Base-by-base conservation (phyloP, 2,888 invertebrate genomes). In the Liodrosophila aerea region DNA sequence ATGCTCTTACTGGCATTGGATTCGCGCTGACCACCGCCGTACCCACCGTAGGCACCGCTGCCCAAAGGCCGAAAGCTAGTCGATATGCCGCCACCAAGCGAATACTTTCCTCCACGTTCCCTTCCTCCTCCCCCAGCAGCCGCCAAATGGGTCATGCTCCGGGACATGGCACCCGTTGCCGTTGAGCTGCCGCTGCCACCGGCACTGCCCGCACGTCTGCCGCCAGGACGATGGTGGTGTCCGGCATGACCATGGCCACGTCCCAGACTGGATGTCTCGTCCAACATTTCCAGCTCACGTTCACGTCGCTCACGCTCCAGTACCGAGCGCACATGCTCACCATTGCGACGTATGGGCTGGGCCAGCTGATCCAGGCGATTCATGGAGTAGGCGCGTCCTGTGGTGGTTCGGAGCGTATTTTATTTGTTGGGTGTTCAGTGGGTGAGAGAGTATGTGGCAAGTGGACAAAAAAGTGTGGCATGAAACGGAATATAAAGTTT, bases 361-460 rank as follows among this genome's bases (percentile, higher is more conserved):
- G 95, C 92, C 90, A 95, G 92, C 90, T 94, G 94, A 93, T 97
- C 97, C 92, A 97, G 93, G 85, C 97, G 94, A 88, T 96, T 95
- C 96, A 97, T 96, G 90, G 96, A 96, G 92, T 95, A 95, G 88
- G 97, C 96, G 93, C 97, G 96, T 93, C 94, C 94, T 94, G 53
- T 45, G 44, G 11, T n/a, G 27, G 13, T 1, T n/a, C 9, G 2
- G 37, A 5, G 15, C 15, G 7, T 7, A 30, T 22, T 12, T 34
- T 39, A 50, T 56, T 51, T 52, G 61, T 37, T 56, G 9, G 39
- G 15, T 50, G 43, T 49, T 46, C 2, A 22, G 22, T 22, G 22
- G 22, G 22, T 22, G 22, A 22, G 2, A 22, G 29, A 29, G 40
- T 22, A 22, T 22, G 22, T 22, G 22, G 22, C 22, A 22, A 22